Conservation (phyloP, 2,113 vertebrate species). For the Nycticebus coucang region DNA sequence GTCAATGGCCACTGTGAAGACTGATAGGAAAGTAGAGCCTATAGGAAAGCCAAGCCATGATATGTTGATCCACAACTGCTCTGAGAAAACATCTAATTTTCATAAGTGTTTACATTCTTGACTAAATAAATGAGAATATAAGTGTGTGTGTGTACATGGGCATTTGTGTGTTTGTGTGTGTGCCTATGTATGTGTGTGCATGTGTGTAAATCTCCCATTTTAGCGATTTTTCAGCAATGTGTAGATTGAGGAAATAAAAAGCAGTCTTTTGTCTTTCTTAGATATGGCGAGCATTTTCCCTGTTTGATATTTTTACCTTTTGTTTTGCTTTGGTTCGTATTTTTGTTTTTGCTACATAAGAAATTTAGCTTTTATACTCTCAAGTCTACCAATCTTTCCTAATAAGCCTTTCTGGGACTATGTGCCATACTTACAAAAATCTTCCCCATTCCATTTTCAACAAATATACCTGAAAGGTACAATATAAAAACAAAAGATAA, state of each 20-base stretch:
- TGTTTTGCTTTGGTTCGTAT: not conserved
- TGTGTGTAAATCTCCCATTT: not conserved
- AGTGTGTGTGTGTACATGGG: not conserved
- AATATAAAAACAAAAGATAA: conserved; percentile 8
- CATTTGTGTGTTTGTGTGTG: not conserved
- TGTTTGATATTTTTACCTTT: not conserved
- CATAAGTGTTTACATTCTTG: not conserved
- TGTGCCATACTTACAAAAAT: not conserved
- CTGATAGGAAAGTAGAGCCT: not conserved
- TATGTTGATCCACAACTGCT: not conserved
- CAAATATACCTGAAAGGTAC: not conserved
- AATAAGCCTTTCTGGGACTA: not conserved
- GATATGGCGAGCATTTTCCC: not conserved
- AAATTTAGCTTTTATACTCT: not conserved
- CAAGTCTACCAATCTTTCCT: conserved; percentile 7
- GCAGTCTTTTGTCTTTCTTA: not conserved
- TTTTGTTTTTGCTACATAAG: not conserved
- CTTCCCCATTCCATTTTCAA: not conserved
- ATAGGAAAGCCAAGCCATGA: not conserved
- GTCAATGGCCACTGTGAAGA: too few relatives aligned
- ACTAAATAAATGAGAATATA: not conserved
- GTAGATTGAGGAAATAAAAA: not conserved
- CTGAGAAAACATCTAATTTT: not conserved
- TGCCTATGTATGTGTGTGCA: fast-evolving
- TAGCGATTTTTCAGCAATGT: not conserved